Base-by-base conservation (phyloP, 2,113 vertebrate species). In the Platanista minor region DNA sequence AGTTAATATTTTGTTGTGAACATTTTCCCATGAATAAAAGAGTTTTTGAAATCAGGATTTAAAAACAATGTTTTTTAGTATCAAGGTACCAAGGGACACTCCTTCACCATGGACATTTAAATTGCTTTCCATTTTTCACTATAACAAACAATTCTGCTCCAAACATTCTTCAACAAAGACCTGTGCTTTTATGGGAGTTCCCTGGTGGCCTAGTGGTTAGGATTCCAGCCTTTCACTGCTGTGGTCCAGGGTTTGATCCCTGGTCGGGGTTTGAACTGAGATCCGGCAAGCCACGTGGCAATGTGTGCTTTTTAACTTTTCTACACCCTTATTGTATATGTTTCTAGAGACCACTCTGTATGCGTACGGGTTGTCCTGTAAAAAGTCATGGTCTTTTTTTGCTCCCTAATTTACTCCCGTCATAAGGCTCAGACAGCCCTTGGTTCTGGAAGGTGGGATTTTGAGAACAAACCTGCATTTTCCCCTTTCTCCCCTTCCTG, bases 1-100 rank as follows among this genome's bases (percentile, higher is more conserved):
- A 62, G 62, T 95, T 84, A 94, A 52, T 93, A 97, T 89, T 95
- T 93, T 95, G 43, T 96, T 83, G 64, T 69, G 94, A 94, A 90
- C 49, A 94, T 92, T 94, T 95, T 80, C 54, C 46, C 72, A 96
- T 92, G 87, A 95, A 96, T 92, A 94, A 95, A 94, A 77, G 31
- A 77, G 31, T 78, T 96, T 86, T 84, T 57, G 62, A 94, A 95
- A 66, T 81, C 59, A 83, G 36, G 20, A 52, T 29, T 61, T 6
- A 61, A 61, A 61, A 61, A 31, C 29, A 64, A 64, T 43, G 20
- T 83, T 36, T 92, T 67, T 81, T 49, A 27, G 23, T 33, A 8
- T 86, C 66, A 77, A 72, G 61, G 14, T 94, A 90, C n/a, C 20
- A 77, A 95, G n/a, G 14, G 25, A 88, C 39, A 54, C 29, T 52